Evolutionary conservation across 2,113 vertebrate species (phyloP).

Genomic region (Coryphaenoides rupestris): DNA sequence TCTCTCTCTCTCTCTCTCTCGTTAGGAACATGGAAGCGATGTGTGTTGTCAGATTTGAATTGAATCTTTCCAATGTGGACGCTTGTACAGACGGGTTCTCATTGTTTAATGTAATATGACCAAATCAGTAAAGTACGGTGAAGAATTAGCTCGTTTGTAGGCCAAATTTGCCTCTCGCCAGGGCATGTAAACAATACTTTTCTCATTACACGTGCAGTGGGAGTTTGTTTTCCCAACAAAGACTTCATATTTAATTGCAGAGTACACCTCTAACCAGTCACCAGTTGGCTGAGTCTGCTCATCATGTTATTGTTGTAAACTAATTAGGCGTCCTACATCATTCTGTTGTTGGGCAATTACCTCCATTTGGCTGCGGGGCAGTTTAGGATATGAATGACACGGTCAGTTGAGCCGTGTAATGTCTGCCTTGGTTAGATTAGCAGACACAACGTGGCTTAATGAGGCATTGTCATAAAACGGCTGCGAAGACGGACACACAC

Average conservation of each 20-base stretch:
- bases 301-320: background rate
- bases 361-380: background rate
- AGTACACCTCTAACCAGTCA: background rate
- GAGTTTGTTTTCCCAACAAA: background rate
- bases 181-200: background rate
- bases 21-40: no score
- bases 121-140: background rate
- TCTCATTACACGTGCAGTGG: background rate
- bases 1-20: no score
- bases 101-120: background rate
- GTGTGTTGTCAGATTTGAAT: no score
- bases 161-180: background rate
- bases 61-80: no score
- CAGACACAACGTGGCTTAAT: slow-evolving; percentile 18
- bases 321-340: slow-evolving; percentile 1
- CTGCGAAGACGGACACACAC: background rate
- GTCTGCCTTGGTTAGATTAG: slow-evolving; percentile 44
- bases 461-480: slow-evolving; percentile 1
- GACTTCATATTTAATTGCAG: background rate
- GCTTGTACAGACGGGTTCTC: no score
- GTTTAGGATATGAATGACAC: slow-evolving; percentile 1
- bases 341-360: slow-evolving; percentile 7
- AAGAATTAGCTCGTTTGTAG: background rate
- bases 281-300: background rate
- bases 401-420: slow-evolving; percentile 25